phyloP scores from a whole-genome alignment of 2,797 vertebrate species.

The Poliocrania exsul region DNA sequence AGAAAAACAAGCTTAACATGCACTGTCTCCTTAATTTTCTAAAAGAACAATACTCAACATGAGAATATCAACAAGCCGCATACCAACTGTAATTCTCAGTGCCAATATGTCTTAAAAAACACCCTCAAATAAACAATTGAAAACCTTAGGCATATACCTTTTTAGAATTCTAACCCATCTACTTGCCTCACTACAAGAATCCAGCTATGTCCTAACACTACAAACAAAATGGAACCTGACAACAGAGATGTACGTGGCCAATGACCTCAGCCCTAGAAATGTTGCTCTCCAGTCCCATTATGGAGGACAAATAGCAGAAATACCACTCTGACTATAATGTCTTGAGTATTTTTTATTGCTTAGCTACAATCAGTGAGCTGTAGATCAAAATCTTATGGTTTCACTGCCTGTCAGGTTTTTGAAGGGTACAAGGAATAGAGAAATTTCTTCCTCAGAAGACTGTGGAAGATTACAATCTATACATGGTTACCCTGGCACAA shows the following conservation, averaged over 20 bases:
- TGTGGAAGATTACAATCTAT: neutral
- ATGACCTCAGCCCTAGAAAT: neutral
- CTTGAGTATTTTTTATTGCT: neutral
- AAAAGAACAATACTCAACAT: neutral
- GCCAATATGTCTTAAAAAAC: neutral
- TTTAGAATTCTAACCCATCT: neutral
- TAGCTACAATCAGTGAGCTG: neutral
- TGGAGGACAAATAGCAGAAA: neutral
- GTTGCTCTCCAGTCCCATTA: neutral
- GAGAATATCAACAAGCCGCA: neutral
- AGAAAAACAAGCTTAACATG: neutral
- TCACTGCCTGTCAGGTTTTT: neutral
- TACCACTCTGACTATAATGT: neutral
- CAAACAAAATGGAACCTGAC: neutral
- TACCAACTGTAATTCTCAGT: neutral
- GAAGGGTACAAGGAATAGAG: neutral
- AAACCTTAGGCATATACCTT: neutral
- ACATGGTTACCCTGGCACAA: neutral
- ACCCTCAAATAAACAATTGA: neutral
- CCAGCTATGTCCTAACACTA: neutral
- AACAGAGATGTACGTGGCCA: fast-evolving
- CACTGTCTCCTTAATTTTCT: neutral
- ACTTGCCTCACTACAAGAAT: neutral
- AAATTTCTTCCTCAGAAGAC: neutral
- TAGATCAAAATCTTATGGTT: neutral